Evolutionary conservation across 1,140 invertebrate genomes (phyloP), one percentile per base, ranked within the genome.

Genomic region (Drosophila kanapiae): DNA sequence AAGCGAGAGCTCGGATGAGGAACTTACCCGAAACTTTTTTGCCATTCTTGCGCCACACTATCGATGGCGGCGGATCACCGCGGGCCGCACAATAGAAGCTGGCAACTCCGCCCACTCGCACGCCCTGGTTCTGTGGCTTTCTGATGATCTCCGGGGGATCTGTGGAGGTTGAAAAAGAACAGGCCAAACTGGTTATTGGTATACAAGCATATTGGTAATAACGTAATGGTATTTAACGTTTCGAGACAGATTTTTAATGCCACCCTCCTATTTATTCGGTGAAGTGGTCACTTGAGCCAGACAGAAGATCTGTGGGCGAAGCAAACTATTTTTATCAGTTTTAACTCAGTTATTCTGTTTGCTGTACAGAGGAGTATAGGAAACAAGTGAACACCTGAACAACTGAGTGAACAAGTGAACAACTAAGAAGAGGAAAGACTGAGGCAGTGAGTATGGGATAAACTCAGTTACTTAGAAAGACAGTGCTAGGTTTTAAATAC

Each of bases 1-100:
- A 23, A 42, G 33, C 37, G 27, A n/a, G 40, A 18, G 58, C 14
- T 60, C 3, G 40, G 6, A 2, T 14, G 35, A 13, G 37, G 40
- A 45, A 85, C 91, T 96, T 94, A 97, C 96, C 94, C 70, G 96
- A 96, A 72, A 98, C 95, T 94, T 95, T 95, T 93, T 98, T 98
- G 53, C 96, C 96, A 94, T 98, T 98, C 93, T 98, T 98, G 75
- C 96, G 95, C 98, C 98, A 98, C 92, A 97, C 95, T 80, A 99
- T 97, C 78, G 95, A 95, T 2, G 98, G 97, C 14, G 95, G 94
- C 45, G 98, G 98, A 94, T 98, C 96, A 16, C 98, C 98, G 51
- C 96, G 95, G 16, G 98, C 98, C 49, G 96, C 96, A 94, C 98
- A 99, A 93, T 98, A 98, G 94, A 99, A 99, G 43, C 97, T 97